These are phyloP conservation scores for Piaya cayana DNA, from an alignment of 2,113 vertebrate genomes.

Conservation along the genomic window DNA sequence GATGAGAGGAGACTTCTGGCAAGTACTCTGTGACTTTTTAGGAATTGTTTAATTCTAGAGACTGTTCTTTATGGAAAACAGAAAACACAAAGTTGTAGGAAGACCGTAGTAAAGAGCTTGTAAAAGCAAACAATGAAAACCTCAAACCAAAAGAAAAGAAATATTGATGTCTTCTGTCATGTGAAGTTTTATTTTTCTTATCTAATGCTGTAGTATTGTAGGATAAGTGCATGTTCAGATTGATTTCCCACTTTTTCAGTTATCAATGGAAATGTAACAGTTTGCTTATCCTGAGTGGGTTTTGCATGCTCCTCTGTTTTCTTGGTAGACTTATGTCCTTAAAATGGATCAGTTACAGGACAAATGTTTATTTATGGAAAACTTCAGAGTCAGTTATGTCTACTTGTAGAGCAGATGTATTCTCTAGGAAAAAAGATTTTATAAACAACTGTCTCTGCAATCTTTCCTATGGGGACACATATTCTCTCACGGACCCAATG, in stretches of 20 bases:
- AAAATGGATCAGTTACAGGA: neutral
- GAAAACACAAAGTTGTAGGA: neutral
- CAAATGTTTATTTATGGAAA: neutral
- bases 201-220: neutral
- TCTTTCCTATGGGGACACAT: neutral
- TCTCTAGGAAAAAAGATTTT: neutral
- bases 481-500: neutral
- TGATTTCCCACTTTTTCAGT: neutral
- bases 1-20: neutral
- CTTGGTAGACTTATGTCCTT: neutral
- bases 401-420: neutral
- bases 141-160: neutral
- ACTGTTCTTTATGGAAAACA: neutral
- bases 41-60: neutral
- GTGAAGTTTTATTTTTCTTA: neutral
- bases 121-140: too few relatives aligned
- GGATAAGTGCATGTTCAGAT: neutral
- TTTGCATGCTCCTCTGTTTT: neutral
- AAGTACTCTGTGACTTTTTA: neutral
- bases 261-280: neutral
- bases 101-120: neutral
- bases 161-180: fast-evolving
- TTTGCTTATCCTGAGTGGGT: neutral
- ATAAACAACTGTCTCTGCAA: neutral
- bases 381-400: neutral